Base-by-base conservation (phyloP, 2,113 vertebrate species). In the Passer montanus region DNA sequence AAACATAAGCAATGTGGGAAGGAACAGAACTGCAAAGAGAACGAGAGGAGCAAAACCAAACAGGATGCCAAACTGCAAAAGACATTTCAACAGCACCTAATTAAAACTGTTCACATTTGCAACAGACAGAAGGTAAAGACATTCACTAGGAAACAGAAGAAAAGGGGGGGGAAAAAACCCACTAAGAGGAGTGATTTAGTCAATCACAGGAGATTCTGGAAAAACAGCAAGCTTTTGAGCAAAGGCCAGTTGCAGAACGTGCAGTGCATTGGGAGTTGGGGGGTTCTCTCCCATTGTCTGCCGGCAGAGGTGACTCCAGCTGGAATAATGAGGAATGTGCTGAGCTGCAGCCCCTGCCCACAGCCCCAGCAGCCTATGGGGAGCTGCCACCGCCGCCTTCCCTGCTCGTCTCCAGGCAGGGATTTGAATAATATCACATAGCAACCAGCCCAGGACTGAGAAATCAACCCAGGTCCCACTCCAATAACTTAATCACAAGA, bases 1-100 rank as follows among this genome's bases (percentile, higher is more conserved):
- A 96, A 97, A 94, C 95, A 97, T 95, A 96, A 97, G 95, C 95
- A 93, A 93, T 94, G 96, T 96, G 95, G 95, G 96, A 96, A 96
- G 96, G 90, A 96, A 96, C 94, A 96, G 94, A 97, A 95, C 95
- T 91, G 94, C 88, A 87, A 87, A 96, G 90, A 96, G 94, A 90
- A 95, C 78, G 90, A 96, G 79, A 93, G 93, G n/a, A 95, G 75
- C 11, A 11, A 83, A 95, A 92, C 72, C 12, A 88, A 75, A 80
- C 69, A 95, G 60, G 35, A 76, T 93, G 93, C 95, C 94, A 95
- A 96, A 90, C 90, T 95, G 95, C 92, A 96, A 96, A 96, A 97
- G 95, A 94, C 88, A 96, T 96, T 97, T 97, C 93, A 96, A 82
- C 89, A 96, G 81, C 90, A 94, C 94, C 92, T 96, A 93, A 97